Base-by-base conservation (phyloP, 2,113 vertebrate species). In the Vombatus ursinus region DNA sequence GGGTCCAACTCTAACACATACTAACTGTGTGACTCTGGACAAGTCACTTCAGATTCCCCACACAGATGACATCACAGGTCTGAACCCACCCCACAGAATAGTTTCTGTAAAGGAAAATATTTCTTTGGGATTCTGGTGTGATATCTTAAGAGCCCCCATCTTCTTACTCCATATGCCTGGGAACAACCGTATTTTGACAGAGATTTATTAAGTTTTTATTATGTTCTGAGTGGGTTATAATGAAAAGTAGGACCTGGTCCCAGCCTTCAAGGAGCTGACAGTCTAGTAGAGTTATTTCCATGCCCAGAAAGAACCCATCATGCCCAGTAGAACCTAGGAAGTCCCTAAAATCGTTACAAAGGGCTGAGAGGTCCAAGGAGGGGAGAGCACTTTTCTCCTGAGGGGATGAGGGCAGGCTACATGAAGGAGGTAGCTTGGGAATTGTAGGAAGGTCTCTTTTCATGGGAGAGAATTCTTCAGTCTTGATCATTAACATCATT, bases 51-150 rank as follows among this genome's bases (percentile, higher is more conserved):
- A 68, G 61, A 68, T 68, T 14, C 31, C 68, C 37, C 37, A 8
- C 16, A 22, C 37, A 77, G 68, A 77, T 37, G 11, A 68, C 16
- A 37, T 68, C 61, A 37, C 31, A 68, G 61, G 61, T 4, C 37
- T n/a, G 68, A 77, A 77, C 3, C 37, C 37, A 44, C 68, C 37
- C 68, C n/a, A 77, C 68, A 37, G 37, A 68, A 68, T 37, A 22
- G 3, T 31, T 11, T 61, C 26, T 31, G 3, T 31, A 96, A 97
- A 95, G 93, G 84, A 95, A 52, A 93, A 51, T 91, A 91, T 95
- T 94, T 95, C 48, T 44, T 52, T 91, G 19, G n/a, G 95, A 28
- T 47, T 94, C 44, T 90, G 91, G 53, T 90, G 90, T 52, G 61
- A 91, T 89, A 48, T 96, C 93, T 91, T 94, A 57, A 96, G 52